These are phyloP conservation scores for Adrianichthys oophorus DNA, from an alignment of 2,797 vertebrate genomes.

Conservation along the genomic window DNA sequence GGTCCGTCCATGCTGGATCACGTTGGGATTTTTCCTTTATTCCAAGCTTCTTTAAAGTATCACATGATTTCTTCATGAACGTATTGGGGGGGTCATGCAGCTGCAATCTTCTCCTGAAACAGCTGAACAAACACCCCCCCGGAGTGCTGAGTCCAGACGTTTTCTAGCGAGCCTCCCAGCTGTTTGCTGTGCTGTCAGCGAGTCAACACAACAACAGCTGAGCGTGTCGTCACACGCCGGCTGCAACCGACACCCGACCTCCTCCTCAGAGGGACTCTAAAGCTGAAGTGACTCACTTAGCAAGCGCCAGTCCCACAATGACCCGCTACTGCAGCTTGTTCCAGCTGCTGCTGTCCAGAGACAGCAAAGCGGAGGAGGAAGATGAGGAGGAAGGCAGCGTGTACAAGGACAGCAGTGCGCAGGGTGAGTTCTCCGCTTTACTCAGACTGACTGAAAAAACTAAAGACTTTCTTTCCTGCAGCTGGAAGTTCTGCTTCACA, in stretches of 20 bases:
- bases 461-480: no score
- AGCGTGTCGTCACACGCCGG: background rate
- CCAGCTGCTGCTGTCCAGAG: slow-evolving; percentile 35
- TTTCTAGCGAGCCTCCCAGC: background rate
- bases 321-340: slow-evolving; percentile 52
- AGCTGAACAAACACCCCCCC: background rate
- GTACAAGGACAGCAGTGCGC: slow-evolving; percentile 23
- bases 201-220: background rate
- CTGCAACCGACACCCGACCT: slow-evolving; percentile 1
- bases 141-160: background rate
- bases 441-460: no score
- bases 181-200: background rate
- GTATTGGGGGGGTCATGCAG: background rate
- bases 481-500: no score
- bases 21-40: no score
- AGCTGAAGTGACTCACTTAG: no score
- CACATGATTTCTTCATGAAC: no score
- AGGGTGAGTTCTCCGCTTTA: slow-evolving; percentile 19
- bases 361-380: slow-evolving; percentile 30
- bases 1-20: no score
- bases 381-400: slow-evolving; percentile 35
- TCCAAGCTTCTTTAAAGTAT: no score
- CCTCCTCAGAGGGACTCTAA: background rate
- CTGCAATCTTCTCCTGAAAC: background rate
- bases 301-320: slow-evolving; percentile 19